Conservation (phyloP, 2,888 invertebrate species). For the Galeopsomyia nigrocyanea region DNA sequence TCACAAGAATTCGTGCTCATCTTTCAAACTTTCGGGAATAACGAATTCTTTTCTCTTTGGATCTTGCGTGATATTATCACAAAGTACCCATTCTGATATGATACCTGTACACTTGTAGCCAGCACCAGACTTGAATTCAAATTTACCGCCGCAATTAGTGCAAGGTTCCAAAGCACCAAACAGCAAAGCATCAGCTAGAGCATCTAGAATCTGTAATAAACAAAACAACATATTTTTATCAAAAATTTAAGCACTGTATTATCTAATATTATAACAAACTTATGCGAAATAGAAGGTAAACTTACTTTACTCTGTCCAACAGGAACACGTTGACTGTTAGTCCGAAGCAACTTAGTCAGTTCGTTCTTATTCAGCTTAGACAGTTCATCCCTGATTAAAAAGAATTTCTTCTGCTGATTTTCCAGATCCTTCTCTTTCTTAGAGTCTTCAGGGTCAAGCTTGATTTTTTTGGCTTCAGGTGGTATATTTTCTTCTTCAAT, state of each 20-base stretch:
- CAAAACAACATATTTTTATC: too few species aligned
- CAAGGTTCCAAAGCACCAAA: constrained; percentile 90
- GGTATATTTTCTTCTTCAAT: constrained; percentile 72
- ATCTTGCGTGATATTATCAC: constrained; percentile 78
- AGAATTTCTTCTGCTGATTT: constrained; percentile 82
- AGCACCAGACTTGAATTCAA: constrained; percentile 75
- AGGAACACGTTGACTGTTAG: constrained; percentile 81
- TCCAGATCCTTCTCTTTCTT: constrained; percentile 74
- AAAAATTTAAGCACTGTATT: neutral
- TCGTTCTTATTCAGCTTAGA: constrained; percentile 74
- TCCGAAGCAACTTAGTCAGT: constrained; percentile 75
- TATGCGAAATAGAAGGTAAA: constrained; percentile 47
- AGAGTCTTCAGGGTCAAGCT: constrained; percentile 74
- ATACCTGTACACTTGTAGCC: constrained; percentile 90
- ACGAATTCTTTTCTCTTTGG: constrained; percentile 81
- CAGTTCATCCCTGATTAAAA: constrained; percentile 77
- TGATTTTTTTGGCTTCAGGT: constrained; percentile 78
- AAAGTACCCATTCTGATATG: constrained; percentile 91
- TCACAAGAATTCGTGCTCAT: constrained; percentile 72
- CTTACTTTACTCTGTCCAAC: constrained; percentile 77
- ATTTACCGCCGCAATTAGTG: constrained; percentile 83
- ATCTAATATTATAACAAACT: neutral
- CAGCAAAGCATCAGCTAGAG: constrained; percentile 85
- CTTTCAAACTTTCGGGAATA: constrained; percentile 76
- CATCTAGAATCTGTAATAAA: constrained; percentile 77